Conservation (phyloP, 92 coral and sea anemone species). For the Scolanthus callimorphus region DNA sequence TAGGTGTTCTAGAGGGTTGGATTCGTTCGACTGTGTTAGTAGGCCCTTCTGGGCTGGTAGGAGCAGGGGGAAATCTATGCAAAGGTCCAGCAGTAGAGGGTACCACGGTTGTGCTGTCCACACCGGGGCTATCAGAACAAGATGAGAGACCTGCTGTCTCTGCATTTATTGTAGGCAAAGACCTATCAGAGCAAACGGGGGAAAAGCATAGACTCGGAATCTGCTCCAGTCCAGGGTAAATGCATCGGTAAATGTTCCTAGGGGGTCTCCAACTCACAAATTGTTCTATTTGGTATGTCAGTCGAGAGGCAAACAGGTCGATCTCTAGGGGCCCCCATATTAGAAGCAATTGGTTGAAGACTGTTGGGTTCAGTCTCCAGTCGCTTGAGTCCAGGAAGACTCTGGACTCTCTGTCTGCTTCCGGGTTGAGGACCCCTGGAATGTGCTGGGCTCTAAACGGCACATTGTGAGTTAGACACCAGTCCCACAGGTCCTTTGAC, state of each 20-base stretch:
- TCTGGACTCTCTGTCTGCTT: slow-evolving; percentile 37
- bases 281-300: slow-evolving; percentile 26
- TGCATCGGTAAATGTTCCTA: slow-evolving; percentile 41
- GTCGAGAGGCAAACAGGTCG: slow-evolving; percentile 47
- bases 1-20: slow-evolving; percentile 25
- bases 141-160: slow-evolving; percentile 25
- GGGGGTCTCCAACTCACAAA: slow-evolving; percentile 51
- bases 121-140: slow-evolving; percentile 35
- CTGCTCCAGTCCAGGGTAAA: slow-evolving; percentile 37
- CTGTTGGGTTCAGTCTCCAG: slow-evolving; percentile 16
- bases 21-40: slow-evolving; percentile 16
- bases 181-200: slow-evolving; percentile 50
- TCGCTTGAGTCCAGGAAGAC: slow-evolving; percentile 10
- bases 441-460: slow-evolving; percentile 24
- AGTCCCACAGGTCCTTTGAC: slow-evolving; percentile 41
- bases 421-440: slow-evolving; percentile 30
- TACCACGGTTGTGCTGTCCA: slow-evolving; percentile 42
- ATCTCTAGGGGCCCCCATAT: slow-evolving; percentile 25
- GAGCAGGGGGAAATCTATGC: slow-evolving; percentile 16
- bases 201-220: slow-evolving; percentile 27
- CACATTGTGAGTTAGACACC: slow-evolving; percentile 22
- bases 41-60: slow-evolving; percentile 10
- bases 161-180: slow-evolving; percentile 40
- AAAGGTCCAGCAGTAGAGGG: slow-evolving; percentile 12
- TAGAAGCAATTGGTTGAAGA: slow-evolving; percentile 1